Evolutionary conservation across 2,113 vertebrate genomes (phyloP).

Genomic region (Pseudorhombus dupliciocellatus): DNA sequence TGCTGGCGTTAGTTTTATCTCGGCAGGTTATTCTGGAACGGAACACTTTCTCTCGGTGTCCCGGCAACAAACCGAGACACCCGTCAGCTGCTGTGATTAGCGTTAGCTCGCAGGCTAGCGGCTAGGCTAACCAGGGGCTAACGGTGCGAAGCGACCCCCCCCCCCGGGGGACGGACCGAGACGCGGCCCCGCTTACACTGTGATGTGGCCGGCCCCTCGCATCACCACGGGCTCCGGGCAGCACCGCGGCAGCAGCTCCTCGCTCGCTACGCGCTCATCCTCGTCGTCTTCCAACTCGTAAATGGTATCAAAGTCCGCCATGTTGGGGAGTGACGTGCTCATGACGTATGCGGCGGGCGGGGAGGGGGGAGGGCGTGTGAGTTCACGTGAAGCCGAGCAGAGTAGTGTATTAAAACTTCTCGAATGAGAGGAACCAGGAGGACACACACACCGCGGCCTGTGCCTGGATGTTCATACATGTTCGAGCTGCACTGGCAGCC

Average conservation of each 20-base stretch:
- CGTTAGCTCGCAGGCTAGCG: constrained; percentile 60
- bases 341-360: constrained; percentile 81
- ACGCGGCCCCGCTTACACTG: constrained; percentile 87
- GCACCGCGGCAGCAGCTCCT: constrained; percentile 88
- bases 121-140: constrained; percentile 46
- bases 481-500: no score
- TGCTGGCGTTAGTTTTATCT: neutral
- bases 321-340: constrained; percentile 95
- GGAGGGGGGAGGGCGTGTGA: neutral
- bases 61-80: constrained; percentile 1
- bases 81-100: constrained; percentile 56
- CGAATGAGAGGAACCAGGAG: no score
- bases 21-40: neutral
- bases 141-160: constrained; percentile 27
- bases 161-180: constrained; percentile 1
- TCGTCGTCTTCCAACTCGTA: constrained; percentile 96
- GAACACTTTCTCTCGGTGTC: neutral
- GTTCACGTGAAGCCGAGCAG: neutral
- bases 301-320: constrained; percentile 99
- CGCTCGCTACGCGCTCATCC: constrained; percentile 90
- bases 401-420: neutral
- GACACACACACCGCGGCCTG: no score
- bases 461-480: no score
- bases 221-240: constrained; percentile 94
- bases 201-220: constrained; percentile 96